Percentiles rank a stretch among this genome's conserved stretches.
Evolutionary conservation across 2,888 invertebrate species (phyloP).

Genomic region (Digitonthophagus gazella): DNA sequence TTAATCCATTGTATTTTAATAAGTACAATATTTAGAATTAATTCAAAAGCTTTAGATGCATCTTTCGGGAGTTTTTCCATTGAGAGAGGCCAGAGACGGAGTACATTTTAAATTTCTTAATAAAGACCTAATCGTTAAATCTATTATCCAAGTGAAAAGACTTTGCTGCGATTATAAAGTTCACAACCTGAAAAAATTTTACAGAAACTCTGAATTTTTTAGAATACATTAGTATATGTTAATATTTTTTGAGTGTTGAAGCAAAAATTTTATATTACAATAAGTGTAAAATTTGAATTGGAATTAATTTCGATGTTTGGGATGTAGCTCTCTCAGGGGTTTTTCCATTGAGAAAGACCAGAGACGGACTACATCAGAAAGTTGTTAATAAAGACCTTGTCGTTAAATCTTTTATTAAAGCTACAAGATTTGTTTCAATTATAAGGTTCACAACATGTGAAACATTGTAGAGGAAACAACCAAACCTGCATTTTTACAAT

Average conservation of each 20-base stretch:
- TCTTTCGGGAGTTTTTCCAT: background rate
- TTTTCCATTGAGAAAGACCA: background rate
- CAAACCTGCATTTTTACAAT: no score
- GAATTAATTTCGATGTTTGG: no score
- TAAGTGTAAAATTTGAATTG: no score
- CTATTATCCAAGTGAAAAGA: background rate
- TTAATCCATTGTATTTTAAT: no score
- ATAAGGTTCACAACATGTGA: no score
- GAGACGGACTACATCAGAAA: background rate
- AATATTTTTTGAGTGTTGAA: no score
- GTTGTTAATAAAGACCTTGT: background rate
- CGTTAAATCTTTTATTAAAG: background rate
- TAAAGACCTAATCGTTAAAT: background rate
- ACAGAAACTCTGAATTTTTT: no score
- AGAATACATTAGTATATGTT: no score
- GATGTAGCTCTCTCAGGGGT: background rate
- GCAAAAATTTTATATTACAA: no score
- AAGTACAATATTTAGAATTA: no score
- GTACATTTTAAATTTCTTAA: background rate
- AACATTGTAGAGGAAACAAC: no score
- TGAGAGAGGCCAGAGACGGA: background rate
- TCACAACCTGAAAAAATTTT: no score
- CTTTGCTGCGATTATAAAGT: background rate
- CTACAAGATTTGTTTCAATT: background rate
- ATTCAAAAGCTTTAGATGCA: background rate